These are phyloP conservation scores for Acanthaster planci DNA, from an alignment of 35 echinoderm and acorn worm genomes.

Conservation along the genomic window DNA sequence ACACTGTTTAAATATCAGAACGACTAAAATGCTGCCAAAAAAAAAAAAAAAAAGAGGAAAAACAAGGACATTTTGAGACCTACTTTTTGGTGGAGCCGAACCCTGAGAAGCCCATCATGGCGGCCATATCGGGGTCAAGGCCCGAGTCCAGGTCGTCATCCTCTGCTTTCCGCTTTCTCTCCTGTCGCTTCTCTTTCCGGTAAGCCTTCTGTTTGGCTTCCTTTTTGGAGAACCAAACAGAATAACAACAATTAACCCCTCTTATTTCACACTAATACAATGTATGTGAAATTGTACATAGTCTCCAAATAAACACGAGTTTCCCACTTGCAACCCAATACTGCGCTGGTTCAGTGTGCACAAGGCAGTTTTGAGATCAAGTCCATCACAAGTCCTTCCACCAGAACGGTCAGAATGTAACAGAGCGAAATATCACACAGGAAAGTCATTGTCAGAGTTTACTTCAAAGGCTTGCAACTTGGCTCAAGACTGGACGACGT, in stretches of 20 bases:
- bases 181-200: conserved; percentile 89
- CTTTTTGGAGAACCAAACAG: conserved; percentile 49
- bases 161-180: conserved; percentile 88
- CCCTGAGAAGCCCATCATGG: conserved; percentile 99
- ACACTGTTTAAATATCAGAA: too few species aligned
- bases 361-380: too few species aligned
- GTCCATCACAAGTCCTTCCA: too few species aligned
- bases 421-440: too few species aligned
- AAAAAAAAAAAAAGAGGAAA: too few species aligned
- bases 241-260: background rate
- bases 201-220: conserved; percentile 99
- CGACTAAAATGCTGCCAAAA: too few species aligned
- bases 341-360: too few species aligned
- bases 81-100: conserved; percentile 94
- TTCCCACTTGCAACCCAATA: background rate
- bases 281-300: background rate
- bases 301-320: background rate
- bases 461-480: too few species aligned
- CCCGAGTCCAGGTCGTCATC: conserved; percentile 67
- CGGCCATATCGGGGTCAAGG: conserved; percentile 87
- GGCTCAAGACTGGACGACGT: too few species aligned
- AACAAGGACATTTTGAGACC: background rate
- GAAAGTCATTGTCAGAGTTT: too few species aligned
- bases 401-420: too few species aligned
- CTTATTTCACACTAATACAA: background rate